Base-by-base conservation (phyloP, 2,888 invertebrate genomes). In the Tinea pellionella region DNA sequence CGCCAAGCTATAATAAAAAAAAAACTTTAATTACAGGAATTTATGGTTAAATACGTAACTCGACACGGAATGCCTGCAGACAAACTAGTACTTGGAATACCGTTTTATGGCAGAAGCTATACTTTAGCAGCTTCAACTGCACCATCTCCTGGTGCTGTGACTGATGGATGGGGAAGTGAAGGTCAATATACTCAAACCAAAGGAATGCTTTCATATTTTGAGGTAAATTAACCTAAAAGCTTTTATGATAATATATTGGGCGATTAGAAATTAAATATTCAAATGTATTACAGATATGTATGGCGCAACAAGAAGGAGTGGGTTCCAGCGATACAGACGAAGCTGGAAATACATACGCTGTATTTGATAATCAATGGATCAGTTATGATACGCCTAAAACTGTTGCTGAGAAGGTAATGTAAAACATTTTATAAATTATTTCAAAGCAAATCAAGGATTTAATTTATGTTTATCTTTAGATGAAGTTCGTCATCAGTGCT, bases 321-420 rank as follows among this genome's bases (percentile, higher is more conserved):
- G 91, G 91, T 78, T 65, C 68, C 1, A 84, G 76, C 58, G 81
- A 84, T 13, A 72, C 88, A 11, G 93, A 93, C 67, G 86, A 87
- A 57, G 88, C 88, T 30, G 93, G 93, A 0, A 90, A 92, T 13
- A 91, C 93, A 0, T 93, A 88, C 67, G 86, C 90, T 1, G 89
- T 91, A 8, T 89, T 89, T 59, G 92, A 91, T 6, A 92, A 94
- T 70, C 94, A 95, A 67, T 95, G 95, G 95, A 88, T 95, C 63
- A 92, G 93, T 4, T 95, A 91, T 68, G 95, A 95, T 63, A 92
- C 94, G 66, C 88, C 88, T 0, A 80, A 88, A 13, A 92, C 92
- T 61, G 85, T 93, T 58, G 74, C 84, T 62, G 87, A 88, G 71
- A 94, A 94, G 89, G 92, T 92, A 76, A 37, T 37, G 9, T 37